Evolutionary conservation across 2,888 invertebrate species (phyloP).

Genomic region (Plusia festucae): DNA sequence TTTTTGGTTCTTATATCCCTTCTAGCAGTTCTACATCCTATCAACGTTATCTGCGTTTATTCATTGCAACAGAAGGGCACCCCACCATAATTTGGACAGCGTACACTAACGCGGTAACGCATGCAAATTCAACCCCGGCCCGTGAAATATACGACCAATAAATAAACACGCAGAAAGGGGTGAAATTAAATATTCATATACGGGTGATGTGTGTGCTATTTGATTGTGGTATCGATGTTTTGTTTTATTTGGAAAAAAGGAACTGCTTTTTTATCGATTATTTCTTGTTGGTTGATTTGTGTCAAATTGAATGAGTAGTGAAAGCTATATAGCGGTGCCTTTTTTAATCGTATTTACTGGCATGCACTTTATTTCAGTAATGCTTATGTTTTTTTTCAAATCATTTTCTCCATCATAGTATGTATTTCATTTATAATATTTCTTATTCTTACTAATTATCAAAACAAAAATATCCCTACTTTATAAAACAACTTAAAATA

Average conservation of each 20-base stretch:
- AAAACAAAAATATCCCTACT: too few species aligned
- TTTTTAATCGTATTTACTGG: too few species aligned
- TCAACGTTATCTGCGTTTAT: conserved; percentile 62
- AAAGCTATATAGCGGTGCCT: too few species aligned
- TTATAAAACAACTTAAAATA: background rate
- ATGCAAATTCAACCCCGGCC: conserved; percentile 82
- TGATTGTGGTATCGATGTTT: conserved; percentile 49
- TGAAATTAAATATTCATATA: conserved; percentile 88
- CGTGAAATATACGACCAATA: conserved; percentile 89
- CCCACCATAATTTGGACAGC: conserved; percentile 76
- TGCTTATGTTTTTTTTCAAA: too few species aligned
- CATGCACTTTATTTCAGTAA: too few species aligned
- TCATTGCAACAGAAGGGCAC: conserved; percentile 69
- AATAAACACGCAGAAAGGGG: conserved; percentile 87
- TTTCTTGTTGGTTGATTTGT: background rate
- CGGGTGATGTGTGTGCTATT: conserved; percentile 65
- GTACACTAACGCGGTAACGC: conserved; percentile 69
- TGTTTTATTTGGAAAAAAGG: background rate
- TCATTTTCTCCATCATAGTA: too few species aligned
- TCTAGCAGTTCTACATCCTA: conserved; percentile 34
- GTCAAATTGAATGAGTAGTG: too few species aligned
- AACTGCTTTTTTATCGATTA: background rate
- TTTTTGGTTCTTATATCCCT: conserved; percentile 14
- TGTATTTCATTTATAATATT: too few species aligned
- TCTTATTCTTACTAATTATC: background rate